Base-by-base conservation (phyloP, 2,888 invertebrate genomes). In the Meloe dianella region DNA sequence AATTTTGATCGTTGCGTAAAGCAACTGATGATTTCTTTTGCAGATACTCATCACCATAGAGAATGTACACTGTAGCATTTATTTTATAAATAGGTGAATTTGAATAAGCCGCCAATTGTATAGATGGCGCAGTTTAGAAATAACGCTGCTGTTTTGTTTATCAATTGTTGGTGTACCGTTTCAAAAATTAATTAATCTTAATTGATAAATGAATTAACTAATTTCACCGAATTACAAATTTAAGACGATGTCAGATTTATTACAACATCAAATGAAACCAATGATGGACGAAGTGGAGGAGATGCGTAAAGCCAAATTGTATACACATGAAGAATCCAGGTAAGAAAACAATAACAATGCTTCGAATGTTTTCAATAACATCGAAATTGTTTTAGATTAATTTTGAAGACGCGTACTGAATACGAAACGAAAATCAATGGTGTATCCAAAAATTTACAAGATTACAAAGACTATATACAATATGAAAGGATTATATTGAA, bases 241-340 rank as follows among this genome's bases (percentile, higher is more conserved):
- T 69, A 67, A 51, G 57, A 64, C 62, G 61, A 95, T 95, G 95
- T 92, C 93, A 14, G 95, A 95, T 85, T 88, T 90, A 83, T 92
- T 94, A 1, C 91, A 92, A 79, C 89, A 89, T 80, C 89, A 90
- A 80, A 87, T 92, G 75, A 94, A 95, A 85, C 89, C 89, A 71
- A 90, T 92, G 87, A 88, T 94, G 76, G 90, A 90, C 70, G 93
- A 93, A 81, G 86, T 95, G 78, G 93, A 94, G 81, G 90, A 92
- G 79, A 90, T 95, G 90, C 87, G 89, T 77, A 86, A 90, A 75
- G 88, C 89, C 38, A 88, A 89, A 77, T 84, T 95, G 61, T 93
- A 92, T 78, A 86, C 88, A 9, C 87, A 88, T 65, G 87, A 88
- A 61, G 93, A 94, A 86, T 87, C 91, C 79, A 88, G 87, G 92